Percentiles rank a stretch among this genome's conserved stretches.
Conservation (phyloP, 2,888 invertebrate genomes). For the Drosophila picticornis region DNA sequence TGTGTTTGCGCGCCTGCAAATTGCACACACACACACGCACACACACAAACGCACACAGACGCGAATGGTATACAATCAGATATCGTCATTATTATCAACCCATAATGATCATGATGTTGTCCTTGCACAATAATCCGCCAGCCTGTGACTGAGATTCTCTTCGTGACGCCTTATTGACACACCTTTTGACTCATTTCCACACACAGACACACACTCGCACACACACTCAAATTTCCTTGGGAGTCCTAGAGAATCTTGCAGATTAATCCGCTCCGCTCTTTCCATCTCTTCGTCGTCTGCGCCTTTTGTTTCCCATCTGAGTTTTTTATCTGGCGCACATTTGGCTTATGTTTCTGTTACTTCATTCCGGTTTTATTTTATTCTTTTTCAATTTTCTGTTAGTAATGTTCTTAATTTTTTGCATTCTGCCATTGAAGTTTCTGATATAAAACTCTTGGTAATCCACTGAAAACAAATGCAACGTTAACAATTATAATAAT, state of each 20-base stretch:
- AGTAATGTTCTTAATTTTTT: constrained; percentile 8
- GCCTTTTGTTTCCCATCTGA: constrained; percentile 42
- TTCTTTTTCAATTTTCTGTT: constrained; percentile 7
- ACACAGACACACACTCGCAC: neutral
- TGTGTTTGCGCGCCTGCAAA: constrained; percentile 48
- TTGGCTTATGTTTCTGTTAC: constrained; percentile 21
- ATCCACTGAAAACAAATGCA: neutral
- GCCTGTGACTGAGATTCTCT: constrained; percentile 45
- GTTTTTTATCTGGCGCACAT: constrained; percentile 38
- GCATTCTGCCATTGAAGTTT: neutral
- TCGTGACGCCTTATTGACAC: constrained; percentile 40
- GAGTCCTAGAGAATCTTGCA: constrained; percentile 16
- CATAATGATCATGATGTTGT: constrained; percentile 63
- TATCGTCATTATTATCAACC: constrained; percentile 41
- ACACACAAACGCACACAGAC: constrained; percentile 6
- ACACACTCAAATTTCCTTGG: constrained; percentile 3
- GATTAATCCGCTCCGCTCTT: constrained; percentile 11
- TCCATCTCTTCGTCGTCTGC: constrained; percentile 6
- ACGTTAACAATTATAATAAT: neutral
- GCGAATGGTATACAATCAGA: constrained; percentile 6
- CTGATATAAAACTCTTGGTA: neutral
- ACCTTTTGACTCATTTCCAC: constrained; percentile 47
- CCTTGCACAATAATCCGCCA: constrained; percentile 62
- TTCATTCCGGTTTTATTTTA: constrained; percentile 31
- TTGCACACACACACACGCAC: constrained; percentile 35